Conservation (phyloP, 2,113 vertebrate genomes). For the Ranitomeya variabilis region DNA sequence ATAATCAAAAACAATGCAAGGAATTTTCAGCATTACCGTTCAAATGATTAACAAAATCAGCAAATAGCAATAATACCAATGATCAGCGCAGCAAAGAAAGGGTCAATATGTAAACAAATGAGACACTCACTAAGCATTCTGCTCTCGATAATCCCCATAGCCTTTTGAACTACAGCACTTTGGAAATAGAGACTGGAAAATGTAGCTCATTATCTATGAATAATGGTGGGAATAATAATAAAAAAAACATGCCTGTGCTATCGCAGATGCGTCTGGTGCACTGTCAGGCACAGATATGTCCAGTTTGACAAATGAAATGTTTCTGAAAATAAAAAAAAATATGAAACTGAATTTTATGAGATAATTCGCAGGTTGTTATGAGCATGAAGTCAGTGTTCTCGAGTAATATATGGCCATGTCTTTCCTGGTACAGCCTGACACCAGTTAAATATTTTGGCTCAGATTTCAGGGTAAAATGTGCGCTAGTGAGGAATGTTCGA, state of each 20-base stretch:
- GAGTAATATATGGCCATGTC: not conserved
- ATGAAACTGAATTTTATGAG: constrained; percentile 15
- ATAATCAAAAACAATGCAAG: too few species aligned
- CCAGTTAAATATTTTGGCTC: constrained; percentile 32
- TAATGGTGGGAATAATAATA: constrained; percentile 50
- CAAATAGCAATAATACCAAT: not conserved
- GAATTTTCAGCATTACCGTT: too few species aligned
- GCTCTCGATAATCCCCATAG: constrained; percentile 32
- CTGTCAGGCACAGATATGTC: constrained; percentile 44
- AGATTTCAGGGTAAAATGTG: not conserved
- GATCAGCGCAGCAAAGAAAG: not conserved
- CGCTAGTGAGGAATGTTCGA: not conserved
- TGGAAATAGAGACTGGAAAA: constrained; percentile 53
- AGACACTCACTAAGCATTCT: constrained; percentile 8
- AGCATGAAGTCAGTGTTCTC: not conserved
- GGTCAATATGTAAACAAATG: not conserved
- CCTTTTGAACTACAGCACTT: constrained; percentile 42
- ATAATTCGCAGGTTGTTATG: constrained; percentile 8
- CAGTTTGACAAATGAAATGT: constrained; percentile 52
- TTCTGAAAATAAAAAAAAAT: constrained; percentile 47
- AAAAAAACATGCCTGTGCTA: constrained; percentile 48
- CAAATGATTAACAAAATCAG: too few species aligned
- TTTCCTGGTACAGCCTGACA: constrained; percentile 37
- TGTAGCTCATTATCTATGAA: constrained; percentile 46
- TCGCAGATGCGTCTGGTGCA: constrained; percentile 42